These are phyloP conservation scores for Tragelaphus strepsiceros DNA, from an alignment of 2,113 vertebrate genomes.

Conservation along the genomic window DNA sequence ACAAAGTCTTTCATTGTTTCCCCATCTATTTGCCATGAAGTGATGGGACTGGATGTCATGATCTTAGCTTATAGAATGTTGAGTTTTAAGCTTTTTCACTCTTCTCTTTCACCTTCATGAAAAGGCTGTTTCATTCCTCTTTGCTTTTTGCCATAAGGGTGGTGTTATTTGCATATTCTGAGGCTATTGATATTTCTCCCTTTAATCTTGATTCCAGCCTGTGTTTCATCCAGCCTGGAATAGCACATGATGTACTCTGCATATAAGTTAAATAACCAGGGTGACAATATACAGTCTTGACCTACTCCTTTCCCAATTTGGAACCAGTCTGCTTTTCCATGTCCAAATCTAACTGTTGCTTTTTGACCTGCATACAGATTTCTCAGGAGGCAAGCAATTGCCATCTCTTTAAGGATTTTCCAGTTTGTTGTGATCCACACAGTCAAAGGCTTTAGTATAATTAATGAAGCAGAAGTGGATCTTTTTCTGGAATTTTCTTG, in stretches of 20 bases:
- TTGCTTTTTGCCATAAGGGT: not conserved
- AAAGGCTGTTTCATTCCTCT: not conserved
- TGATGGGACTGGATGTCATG: not conserved
- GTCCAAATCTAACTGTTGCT: not conserved
- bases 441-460: not conserved
- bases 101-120: not conserved
- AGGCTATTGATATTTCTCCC: not conserved
- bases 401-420: not conserved
- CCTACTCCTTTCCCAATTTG: not conserved
- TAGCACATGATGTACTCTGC: not conserved
- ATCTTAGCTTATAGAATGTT: not conserved
- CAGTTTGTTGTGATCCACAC: not conserved
- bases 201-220: not conserved
- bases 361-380: not conserved
- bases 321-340: not conserved
- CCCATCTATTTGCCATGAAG: not conserved
- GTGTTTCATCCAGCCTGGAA: not conserved
- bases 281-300: not conserved
- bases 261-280: not conserved
- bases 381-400: not conserved
- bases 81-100: not conserved
- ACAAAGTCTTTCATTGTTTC: not conserved
- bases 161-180: not conserved
- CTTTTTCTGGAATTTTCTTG: not conserved
- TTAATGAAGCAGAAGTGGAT: not conserved